phyloP scores from a whole-genome alignment of 2,113 vertebrate genomes.

The Daphoenositta chrysoptera region DNA sequence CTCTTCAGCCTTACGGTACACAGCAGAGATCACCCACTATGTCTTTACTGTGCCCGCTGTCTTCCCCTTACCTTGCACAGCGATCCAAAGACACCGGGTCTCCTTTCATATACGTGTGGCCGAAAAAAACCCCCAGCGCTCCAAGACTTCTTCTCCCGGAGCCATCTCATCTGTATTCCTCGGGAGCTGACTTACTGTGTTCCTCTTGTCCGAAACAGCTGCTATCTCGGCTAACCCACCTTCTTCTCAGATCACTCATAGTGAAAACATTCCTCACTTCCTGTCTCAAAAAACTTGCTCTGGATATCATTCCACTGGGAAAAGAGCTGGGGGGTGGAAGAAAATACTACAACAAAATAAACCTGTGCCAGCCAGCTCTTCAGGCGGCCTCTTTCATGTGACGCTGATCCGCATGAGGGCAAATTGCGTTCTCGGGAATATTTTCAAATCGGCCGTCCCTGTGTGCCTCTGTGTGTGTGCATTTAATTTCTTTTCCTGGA shows the following conservation, averaged over 20 bases:
- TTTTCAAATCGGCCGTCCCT: background rate
- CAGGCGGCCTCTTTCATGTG: background rate
- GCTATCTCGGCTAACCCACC: slow-evolving; percentile 43
- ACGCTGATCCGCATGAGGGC: background rate
- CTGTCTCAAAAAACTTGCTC: slow-evolving; percentile 71
- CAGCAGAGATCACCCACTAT: background rate
- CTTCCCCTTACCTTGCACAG: slow-evolving; percentile 24
- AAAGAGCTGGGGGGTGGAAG: slow-evolving; percentile 45
- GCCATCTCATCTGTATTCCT: slow-evolving; percentile 61
- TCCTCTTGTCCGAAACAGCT: slow-evolving; percentile 24
- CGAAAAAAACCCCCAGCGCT: rapidly evolving
- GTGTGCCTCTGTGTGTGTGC: background rate
- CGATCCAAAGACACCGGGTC: background rate
- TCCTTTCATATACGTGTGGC: background rate
- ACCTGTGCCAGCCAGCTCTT: background rate
- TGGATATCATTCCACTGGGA: slow-evolving; percentile 76
- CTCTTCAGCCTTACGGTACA: background rate
- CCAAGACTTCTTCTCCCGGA: background rate
- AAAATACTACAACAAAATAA: background rate
- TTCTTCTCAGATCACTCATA: slow-evolving; percentile 55
- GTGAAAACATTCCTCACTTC: slow-evolving; percentile 82
- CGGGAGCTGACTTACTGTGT: background rate
- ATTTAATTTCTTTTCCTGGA: slow-evolving; percentile 56
- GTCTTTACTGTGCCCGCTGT: background rate
- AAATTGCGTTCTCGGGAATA: background rate